Percentiles rank a stretch among this genome's conserved stretches.
Evolutionary conservation across 2,888 invertebrate species (phyloP).

Genomic region (Catocala fraxini): DNA sequence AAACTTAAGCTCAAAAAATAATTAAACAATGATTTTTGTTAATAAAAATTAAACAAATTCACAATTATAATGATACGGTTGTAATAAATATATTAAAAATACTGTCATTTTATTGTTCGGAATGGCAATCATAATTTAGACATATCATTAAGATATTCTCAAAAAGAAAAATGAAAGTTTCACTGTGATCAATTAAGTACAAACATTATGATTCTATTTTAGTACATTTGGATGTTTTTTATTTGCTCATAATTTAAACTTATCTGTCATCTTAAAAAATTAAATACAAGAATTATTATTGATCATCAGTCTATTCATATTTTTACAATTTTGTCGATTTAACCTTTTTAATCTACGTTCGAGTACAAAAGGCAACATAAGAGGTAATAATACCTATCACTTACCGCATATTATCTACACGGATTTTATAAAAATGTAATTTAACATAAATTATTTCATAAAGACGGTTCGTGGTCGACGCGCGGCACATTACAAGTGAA

Average conservation of each 20-base stretch:
- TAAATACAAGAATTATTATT: slow-evolving; percentile 86
- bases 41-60: slow-evolving; percentile 73
- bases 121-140: slow-evolving; percentile 65
- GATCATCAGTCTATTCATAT: slow-evolving; percentile 88
- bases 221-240: slow-evolving; percentile 65
- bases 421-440: slow-evolving; percentile 72
- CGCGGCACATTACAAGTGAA: slow-evolving; percentile 50
- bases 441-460: slow-evolving; percentile 78
- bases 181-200: slow-evolving; percentile 84
- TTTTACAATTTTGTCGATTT: slow-evolving; percentile 86
- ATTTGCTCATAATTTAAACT: slow-evolving; percentile 81
- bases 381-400: slow-evolving; percentile 70
- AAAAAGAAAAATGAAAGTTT: slow-evolving; percentile 86
- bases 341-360: slow-evolving; percentile 76
- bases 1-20: slow-evolving; percentile 80
- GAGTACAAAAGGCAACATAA: slow-evolving; percentile 83
- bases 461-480: slow-evolving; percentile 56
- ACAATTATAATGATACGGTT: slow-evolving; percentile 70
- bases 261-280: slow-evolving; percentile 87
- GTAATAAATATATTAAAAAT: slow-evolving; percentile 84
- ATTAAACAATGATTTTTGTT: slow-evolving; percentile 71
- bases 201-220: slow-evolving; percentile 72
- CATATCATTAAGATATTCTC: slow-evolving; percentile 66
- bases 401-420: slow-evolving; percentile 78
- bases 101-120: slow-evolving; percentile 81